These are phyloP conservation scores for Meta bourneti DNA, from an alignment of 2,888 invertebrate genomes.

Conservation along the genomic window DNA sequence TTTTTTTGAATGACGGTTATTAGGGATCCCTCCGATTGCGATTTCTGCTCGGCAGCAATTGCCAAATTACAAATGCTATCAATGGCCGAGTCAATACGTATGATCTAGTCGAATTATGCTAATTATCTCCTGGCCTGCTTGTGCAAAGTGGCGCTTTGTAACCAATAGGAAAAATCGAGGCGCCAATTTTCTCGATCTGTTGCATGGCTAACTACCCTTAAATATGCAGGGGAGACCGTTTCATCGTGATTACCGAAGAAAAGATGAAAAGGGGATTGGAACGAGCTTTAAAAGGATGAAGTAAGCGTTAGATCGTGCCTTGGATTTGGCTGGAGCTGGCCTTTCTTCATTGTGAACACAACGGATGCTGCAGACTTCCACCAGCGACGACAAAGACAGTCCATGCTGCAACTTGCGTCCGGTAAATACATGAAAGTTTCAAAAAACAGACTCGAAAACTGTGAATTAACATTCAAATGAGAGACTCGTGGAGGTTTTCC, in stretches of 20 bases:
- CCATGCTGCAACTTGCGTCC: background rate
- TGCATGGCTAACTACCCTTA: constrained; percentile 68
- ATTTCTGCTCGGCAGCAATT: constrained; percentile 37
- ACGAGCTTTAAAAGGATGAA: constrained; percentile 53
- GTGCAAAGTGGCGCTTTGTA: constrained; percentile 63
- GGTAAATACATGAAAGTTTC: too few species aligned
- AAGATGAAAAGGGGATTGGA: constrained; percentile 52
- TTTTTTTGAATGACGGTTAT: constrained; percentile 62
- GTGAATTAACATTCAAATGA: too few species aligned
- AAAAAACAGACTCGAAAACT: too few species aligned
- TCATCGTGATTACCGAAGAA: constrained; percentile 56
- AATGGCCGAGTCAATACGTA: constrained; percentile 67
- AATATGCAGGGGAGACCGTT: constrained; percentile 72
- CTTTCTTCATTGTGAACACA: constrained; percentile 6
- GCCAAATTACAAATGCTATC: constrained; percentile 70
- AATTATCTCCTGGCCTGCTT: constrained; percentile 54
- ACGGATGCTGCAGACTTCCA: constrained; percentile 38
- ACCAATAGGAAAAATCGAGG: constrained; percentile 69
- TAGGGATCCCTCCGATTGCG: constrained; percentile 36
- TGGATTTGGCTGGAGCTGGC: background rate
- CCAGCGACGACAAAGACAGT: constrained; percentile 7
- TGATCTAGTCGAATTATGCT: constrained; percentile 70
- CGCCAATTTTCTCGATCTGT: constrained; percentile 67
- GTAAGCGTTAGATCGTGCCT: constrained; percentile 54
- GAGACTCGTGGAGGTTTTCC: too few species aligned